Evolutionary conservation across 1,140 invertebrate genomes (phyloP), one percentile per base, ranked within the genome.

Genomic region (Rhagoletis zephyria): DNA sequence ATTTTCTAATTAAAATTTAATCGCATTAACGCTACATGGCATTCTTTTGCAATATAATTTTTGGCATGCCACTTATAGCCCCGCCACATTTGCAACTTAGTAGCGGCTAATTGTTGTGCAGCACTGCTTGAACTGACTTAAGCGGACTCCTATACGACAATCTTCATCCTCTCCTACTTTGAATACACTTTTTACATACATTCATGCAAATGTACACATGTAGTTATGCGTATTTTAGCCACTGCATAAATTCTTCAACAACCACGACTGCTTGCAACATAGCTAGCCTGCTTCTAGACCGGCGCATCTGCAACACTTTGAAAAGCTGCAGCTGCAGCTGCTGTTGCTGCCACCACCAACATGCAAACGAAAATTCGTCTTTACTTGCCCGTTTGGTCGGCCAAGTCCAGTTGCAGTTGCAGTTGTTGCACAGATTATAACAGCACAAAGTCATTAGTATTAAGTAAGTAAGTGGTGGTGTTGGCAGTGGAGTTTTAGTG

Each of bases 371-470:
- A 63, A 7, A 14, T 56, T 30, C 19, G 16, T 56, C 7, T 81
- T 48, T 81, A 2, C 42, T n/a, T 74, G 14, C 45, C 70, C 42
- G 19, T 3, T 30, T 5, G 45, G 6, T 10, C 16, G 45, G 16
- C 70, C 16, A 74, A 74, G 48, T 81, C 48, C 74, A 81, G 40
- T 81, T 81, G 74, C 74, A 59, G 48, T 81, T 81, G 51, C 42
- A 81, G 74, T 81, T 81, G 45, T 56, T 81, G 74, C 48, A 81
- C 74, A 81, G 74, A 81, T 81, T 81, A 81, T 81, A 81, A 81
- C 74, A 81, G 74, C 74, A 81, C 74, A 81, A 81, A 81, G 74
- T 81, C 74, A 81, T 81, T 81, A 81, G 48, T 81, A 81, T 81
- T 45, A 81, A 81, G 30, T 81, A 42, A n/a, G 61, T 16, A 16